phyloP scores from a whole-genome alignment of 2,888 invertebrate genomes.

The Ethmia dodecea region DNA sequence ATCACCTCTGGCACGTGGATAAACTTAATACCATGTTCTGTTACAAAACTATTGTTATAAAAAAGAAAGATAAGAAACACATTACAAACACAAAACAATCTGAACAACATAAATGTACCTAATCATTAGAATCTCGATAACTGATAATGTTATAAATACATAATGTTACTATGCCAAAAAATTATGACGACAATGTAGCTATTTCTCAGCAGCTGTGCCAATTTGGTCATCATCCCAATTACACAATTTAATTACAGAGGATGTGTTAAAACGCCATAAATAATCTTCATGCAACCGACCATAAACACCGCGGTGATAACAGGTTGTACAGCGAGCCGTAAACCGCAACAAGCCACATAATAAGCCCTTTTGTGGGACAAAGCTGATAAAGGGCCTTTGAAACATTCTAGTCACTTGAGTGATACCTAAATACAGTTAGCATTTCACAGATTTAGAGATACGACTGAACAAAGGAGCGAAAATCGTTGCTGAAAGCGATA shows the following conservation, averaged over 20 bases:
- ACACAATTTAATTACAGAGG: slow-evolving; percentile 26
- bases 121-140: no score
- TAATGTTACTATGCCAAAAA: no score
- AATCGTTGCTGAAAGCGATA: slow-evolving; percentile 44
- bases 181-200: no score
- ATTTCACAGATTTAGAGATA: slow-evolving; percentile 27
- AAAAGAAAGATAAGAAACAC: neutral
- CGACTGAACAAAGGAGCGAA: slow-evolving; percentile 48
- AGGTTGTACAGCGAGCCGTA: slow-evolving; percentile 21
- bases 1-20: slow-evolving; percentile 32
- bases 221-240: slow-evolving; percentile 1
- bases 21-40: slow-evolving; percentile 33
- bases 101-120: neutral
- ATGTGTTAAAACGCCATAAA: slow-evolving; percentile 30
- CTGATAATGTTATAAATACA: no score
- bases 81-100: neutral
- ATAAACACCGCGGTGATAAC: slow-evolving; percentile 28
- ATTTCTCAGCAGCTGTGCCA: no score
- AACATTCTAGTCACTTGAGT: neutral
- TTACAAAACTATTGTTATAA: slow-evolving; percentile 21
- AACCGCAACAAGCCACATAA: slow-evolving; percentile 6
- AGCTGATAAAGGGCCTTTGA: slow-evolving; percentile 11
- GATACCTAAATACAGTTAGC: neutral
- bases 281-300: slow-evolving; percentile 20
- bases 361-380: slow-evolving; percentile 12